phyloP scores from a whole-genome alignment of 2,797 vertebrate genomes.

The Peromyscus melanophrys region DNA sequence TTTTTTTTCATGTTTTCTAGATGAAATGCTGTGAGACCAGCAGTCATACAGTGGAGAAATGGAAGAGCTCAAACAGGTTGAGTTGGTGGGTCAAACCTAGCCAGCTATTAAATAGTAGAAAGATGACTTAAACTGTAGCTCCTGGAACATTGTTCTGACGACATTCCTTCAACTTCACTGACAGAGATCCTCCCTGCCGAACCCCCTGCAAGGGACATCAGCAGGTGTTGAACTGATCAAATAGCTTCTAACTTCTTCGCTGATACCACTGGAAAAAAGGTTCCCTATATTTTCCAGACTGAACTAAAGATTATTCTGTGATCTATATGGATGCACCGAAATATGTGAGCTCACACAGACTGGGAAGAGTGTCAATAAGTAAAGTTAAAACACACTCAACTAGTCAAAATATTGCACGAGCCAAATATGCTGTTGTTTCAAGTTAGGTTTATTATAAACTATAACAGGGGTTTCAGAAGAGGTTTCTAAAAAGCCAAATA shows the following conservation, averaged over 20 bases:
- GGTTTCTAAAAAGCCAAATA: background rate
- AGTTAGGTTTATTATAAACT: constrained; percentile 43
- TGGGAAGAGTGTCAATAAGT: constrained; percentile 38
- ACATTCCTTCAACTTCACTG: background rate
- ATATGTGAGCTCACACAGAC: background rate
- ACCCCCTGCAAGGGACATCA: background rate
- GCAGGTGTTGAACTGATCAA: background rate
- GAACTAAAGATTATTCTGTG: constrained; percentile 35
- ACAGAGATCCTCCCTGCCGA: background rate
- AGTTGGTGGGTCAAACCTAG: constrained; percentile 1
- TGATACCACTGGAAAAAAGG: constrained; percentile 33
- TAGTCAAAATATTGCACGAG: constrained; percentile 39
- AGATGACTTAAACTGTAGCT: constrained; percentile 22
- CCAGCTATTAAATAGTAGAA: background rate
- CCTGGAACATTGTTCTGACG: background rate
- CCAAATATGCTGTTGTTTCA: background rate
- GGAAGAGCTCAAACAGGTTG: background rate
- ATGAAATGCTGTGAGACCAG: background rate
- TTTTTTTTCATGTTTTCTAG: background rate
- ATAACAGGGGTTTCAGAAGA: constrained; percentile 17
- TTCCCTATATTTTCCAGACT: constrained; percentile 41
- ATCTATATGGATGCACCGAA: constrained; percentile 16
- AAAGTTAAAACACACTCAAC: constrained; percentile 56
- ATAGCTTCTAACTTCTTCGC: constrained; percentile 41
- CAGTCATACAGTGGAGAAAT: background rate